These are phyloP conservation scores for Thalpophila matura DNA, from an alignment of 2,888 invertebrate genomes.

Conservation along the genomic window DNA sequence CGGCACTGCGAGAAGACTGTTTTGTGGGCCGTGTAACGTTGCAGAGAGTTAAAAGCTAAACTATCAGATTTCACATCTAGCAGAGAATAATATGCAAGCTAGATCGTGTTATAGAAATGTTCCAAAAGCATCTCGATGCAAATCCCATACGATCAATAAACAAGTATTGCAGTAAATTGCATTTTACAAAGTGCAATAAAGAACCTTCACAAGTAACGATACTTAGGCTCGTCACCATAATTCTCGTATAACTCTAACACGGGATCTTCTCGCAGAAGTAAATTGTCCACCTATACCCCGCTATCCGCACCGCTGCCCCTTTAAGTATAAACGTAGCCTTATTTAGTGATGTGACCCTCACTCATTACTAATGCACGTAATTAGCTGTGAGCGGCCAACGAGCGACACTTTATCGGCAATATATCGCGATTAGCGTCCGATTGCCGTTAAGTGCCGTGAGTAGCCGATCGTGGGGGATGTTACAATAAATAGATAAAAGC, in stretches of 20 bases:
- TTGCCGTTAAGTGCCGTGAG: conserved; percentile 83
- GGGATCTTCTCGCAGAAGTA: too few relatives aligned
- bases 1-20: neutral
- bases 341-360: conserved; percentile 62
- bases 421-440: conserved; percentile 84
- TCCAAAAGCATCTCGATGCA: too few relatives aligned
- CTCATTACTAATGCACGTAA: conserved; percentile 88
- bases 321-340: conserved; percentile 9
- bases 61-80: too few relatives aligned
- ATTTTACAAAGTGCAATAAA: too few relatives aligned
- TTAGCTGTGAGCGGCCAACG: conserved; percentile 81
- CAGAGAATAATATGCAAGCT: too few relatives aligned
- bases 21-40: neutral
- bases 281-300: neutral
- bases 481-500: conserved; percentile 74
- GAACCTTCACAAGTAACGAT: too few relatives aligned
- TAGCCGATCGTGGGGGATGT: conserved; percentile 69
- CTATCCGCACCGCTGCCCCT: neutral
- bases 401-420: conserved; percentile 82
- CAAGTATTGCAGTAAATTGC: too few relatives aligned
- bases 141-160: too few relatives aligned
- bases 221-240: too few relatives aligned
- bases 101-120: too few relatives aligned
- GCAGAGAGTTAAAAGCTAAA: too few relatives aligned
- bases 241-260: neutral